Conservation (phyloP, 23 tunicate genomes). For the Halocynthia aurantium region DNA sequence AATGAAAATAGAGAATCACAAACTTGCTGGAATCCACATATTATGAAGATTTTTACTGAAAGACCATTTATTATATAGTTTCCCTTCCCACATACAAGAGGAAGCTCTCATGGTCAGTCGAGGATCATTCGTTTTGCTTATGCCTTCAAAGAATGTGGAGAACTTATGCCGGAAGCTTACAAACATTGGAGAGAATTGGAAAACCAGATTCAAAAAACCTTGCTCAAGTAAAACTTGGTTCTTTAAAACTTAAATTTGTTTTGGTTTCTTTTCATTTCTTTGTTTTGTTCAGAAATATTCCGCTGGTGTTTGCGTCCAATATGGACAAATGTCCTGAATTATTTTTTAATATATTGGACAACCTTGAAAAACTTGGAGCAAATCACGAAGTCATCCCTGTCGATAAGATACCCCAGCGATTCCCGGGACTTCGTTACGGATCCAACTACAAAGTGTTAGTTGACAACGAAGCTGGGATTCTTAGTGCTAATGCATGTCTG, state of each 20-base stretch:
- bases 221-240: conserved; percentile 35
- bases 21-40: too few species aligned
- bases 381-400: conserved; percentile 22
- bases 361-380: conserved; percentile 15
- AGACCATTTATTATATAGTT: conserved; percentile 25
- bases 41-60: too few species aligned
- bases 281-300: conserved; percentile 40
- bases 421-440: conserved; percentile 41
- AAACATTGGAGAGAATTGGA: conserved; percentile 44
- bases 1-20: too few species aligned
- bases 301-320: conserved; percentile 35
- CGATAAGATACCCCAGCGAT: conserved; percentile 21
- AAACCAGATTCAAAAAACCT: conserved; percentile 1
- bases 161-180: conserved; percentile 42
- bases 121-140: conserved; percentile 58
- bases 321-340: neutral
- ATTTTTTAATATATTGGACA: conserved; percentile 8
- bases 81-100: conserved; percentile 58
- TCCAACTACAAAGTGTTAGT: conserved; percentile 22
- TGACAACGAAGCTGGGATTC: conserved; percentile 48
- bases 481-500: conserved; percentile 60
- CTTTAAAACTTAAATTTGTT: conserved; percentile 1
- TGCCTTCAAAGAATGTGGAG: neutral
- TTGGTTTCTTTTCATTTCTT: neutral
- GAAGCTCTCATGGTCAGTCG: conserved; percentile 81